Evolutionary conservation across 2,797 vertebrate genomes (phyloP).

Genomic region (Micropoecilia bifurca): DNA sequence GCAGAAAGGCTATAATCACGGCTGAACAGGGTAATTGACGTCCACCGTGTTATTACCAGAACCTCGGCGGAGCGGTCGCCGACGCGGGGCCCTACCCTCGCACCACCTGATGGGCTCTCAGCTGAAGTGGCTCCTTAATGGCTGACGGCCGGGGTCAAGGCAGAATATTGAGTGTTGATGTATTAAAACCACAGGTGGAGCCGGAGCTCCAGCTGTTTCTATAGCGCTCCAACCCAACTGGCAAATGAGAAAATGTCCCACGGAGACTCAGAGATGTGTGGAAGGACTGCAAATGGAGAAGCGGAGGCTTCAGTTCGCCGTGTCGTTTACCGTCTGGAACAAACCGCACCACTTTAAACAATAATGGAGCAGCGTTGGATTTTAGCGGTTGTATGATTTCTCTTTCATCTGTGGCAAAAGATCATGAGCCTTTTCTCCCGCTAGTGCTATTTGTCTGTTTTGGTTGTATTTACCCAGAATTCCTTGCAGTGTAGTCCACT

Average conservation of each 20-base stretch:
- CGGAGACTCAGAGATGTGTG: slow-evolving; percentile 1
- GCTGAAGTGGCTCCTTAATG: slow-evolving; percentile 46
- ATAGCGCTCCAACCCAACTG: slow-evolving; percentile 3
- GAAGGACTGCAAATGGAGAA: slow-evolving; percentile 21
- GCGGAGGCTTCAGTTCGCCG: slow-evolving; percentile 12
- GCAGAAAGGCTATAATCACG: slow-evolving; percentile 34
- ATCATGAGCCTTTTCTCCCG: too few species aligned
- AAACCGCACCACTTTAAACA: too few species aligned
- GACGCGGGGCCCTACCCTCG: slow-evolving; percentile 33
- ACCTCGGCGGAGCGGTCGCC: slow-evolving; percentile 34
- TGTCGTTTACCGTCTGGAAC: neutral
- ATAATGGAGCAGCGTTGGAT: too few species aligned
- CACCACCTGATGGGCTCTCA: slow-evolving; percentile 1
- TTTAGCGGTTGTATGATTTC: too few species aligned
- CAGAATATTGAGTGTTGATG: slow-evolving; percentile 41
- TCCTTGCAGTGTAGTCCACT: too few species aligned
- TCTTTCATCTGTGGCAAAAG: too few species aligned
- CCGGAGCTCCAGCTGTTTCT: slow-evolving; percentile 39
- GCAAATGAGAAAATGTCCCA: slow-evolving; percentile 42
- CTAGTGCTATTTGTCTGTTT: too few species aligned
- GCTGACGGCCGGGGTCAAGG: slow-evolving; percentile 48
- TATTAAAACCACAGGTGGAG: slow-evolving; percentile 39
- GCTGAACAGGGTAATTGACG: slow-evolving; percentile 49
- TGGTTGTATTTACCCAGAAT: too few species aligned
- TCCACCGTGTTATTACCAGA: slow-evolving; percentile 47